phyloP scores from a whole-genome alignment of 2,888 invertebrate species.

The Melinopterus prodromus region DNA sequence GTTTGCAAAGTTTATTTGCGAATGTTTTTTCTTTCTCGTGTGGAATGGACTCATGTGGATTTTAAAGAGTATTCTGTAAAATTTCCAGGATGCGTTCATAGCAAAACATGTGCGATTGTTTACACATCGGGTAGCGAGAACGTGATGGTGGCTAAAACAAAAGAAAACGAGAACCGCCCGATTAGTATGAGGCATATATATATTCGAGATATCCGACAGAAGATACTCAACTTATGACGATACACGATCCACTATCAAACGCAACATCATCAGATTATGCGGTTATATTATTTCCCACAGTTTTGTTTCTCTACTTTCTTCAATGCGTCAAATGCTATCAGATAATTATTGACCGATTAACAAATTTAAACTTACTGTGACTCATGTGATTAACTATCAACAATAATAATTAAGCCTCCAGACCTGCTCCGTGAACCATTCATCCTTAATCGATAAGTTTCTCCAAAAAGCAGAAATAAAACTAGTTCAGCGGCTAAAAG shows the following conservation, averaged over 20 bases:
- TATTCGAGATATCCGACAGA: too few relatives aligned
- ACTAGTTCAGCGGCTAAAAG: not conserved
- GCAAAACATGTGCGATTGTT: not conserved
- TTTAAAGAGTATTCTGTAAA: not conserved
- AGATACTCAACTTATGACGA: not conserved
- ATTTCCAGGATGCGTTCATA: slow-evolving; percentile 4
- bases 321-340: not conserved
- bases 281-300: not conserved
- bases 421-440: not conserved
- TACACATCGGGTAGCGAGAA: not conserved
- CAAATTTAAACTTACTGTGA: too few relatives aligned
- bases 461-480: not conserved
- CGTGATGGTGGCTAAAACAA: not conserved
- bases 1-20: not conserved
- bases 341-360: too few relatives aligned
- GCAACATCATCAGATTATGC: not conserved
- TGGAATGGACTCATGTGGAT: not conserved
- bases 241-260: not conserved
- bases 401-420: not conserved
- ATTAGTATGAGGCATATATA: not conserved
- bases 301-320: not conserved
- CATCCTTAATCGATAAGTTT: not conserved
- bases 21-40: not conserved
- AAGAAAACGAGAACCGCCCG: not conserved
- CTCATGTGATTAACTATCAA: too few relatives aligned